Percentiles rank a stretch among this genome's conserved stretches.
These are phyloP conservation scores for Oopsacas minuta DNA, from an alignment of 37 sponge, comb jelly and placozoan species.

Conservation along the genomic window DNA sequence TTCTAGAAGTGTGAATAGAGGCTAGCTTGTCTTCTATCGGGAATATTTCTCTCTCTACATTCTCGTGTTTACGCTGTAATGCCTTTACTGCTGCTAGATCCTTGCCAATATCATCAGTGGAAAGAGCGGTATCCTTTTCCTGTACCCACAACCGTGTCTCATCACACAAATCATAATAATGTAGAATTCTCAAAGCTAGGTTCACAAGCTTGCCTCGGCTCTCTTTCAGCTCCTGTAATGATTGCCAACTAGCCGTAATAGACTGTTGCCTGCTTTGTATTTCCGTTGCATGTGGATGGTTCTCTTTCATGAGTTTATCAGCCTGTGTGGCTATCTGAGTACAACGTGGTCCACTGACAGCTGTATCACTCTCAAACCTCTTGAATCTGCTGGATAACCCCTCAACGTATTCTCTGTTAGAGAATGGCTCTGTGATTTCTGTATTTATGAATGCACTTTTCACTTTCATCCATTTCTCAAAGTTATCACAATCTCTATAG, in stretches of 20 bases:
- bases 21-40: constrained; percentile 71
- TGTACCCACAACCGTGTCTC: constrained; percentile 79
- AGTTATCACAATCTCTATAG: constrained; percentile 67
- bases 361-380: constrained; percentile 61
- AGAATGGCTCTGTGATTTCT: constrained; percentile 47
- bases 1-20: constrained; percentile 21
- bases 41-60: constrained; percentile 69
- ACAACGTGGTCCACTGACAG: constrained; percentile 45
- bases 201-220: constrained; percentile 33
- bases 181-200: constrained; percentile 47
- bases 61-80: constrained; percentile 72
- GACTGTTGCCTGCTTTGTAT: constrained; percentile 43
- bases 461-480: constrained; percentile 74
- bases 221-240: constrained; percentile 43
- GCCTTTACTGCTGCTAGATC: constrained; percentile 70
- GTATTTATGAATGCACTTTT: constrained; percentile 51
- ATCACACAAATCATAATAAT: constrained; percentile 72
- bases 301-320: constrained; percentile 48
- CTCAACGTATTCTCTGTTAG: constrained; percentile 60
- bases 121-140: constrained; percentile 74
- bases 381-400: constrained; percentile 56
- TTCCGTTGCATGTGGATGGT: constrained; percentile 40
- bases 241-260: constrained; percentile 38
- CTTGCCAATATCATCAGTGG: constrained; percentile 66
- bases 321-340: constrained; percentile 54